phyloP scores from a whole-genome alignment of 2,113 vertebrate genomes.

The Mastomys natalensis region DNA sequence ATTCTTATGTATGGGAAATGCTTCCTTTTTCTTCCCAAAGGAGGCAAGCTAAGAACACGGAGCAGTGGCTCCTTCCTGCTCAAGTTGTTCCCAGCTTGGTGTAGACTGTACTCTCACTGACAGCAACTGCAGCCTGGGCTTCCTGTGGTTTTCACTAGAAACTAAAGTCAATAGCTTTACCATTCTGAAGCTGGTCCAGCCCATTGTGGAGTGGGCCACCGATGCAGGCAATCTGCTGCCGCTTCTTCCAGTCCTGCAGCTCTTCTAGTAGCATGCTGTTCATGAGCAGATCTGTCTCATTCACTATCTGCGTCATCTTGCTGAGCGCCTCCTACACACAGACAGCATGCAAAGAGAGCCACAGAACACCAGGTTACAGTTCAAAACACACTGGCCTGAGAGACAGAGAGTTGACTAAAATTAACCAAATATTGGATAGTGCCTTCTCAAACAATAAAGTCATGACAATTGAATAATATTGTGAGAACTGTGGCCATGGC shows the following conservation, averaged over 20 bases:
- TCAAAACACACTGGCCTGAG: not conserved
- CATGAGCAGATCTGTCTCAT: constrained; percentile 93
- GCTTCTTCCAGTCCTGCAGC: constrained; percentile 95
- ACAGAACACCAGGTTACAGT: not conserved
- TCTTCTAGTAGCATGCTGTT: constrained; percentile 92
- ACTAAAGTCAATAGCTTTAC: constrained; percentile 84
- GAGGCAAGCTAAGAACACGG: not conserved
- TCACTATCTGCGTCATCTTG: constrained; percentile 94
- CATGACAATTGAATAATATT: not conserved
- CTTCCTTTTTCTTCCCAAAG: not conserved
- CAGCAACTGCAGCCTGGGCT: constrained; percentile 54
- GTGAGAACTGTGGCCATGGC: not conserved
- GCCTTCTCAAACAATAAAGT: constrained; percentile 1
- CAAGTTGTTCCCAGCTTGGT: not conserved
- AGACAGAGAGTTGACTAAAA: not conserved
- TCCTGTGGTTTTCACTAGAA: constrained; percentile 87
- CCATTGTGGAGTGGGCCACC: constrained; percentile 94
- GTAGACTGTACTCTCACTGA: not conserved
- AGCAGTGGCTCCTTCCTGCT: not conserved
- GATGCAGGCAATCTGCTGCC: constrained; percentile 96
- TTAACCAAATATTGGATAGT: not conserved
- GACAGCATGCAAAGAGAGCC: not conserved
- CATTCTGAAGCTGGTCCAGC: constrained; percentile 98
- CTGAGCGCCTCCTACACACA: constrained; percentile 92
- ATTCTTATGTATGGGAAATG: not conserved